Evolutionary conservation across 1,140 invertebrate genomes (phyloP).

Genomic region (Drosophila dunni): DNA sequence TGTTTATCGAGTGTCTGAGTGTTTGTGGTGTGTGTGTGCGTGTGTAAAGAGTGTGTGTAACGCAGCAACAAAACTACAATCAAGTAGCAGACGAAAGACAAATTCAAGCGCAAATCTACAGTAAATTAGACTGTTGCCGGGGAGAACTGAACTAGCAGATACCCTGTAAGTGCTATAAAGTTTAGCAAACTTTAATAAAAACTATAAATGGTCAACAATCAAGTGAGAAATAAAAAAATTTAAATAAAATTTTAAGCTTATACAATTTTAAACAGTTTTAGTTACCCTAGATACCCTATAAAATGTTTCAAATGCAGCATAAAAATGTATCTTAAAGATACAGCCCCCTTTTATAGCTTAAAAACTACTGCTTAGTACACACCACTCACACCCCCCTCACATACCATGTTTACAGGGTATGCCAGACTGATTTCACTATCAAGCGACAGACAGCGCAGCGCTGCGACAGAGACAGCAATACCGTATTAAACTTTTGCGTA

Average conservation of each 20-base stretch:
- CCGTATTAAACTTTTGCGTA: neutral
- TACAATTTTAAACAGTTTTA: no score
- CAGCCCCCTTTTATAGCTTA: no score
- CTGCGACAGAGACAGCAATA: slow-evolving; percentile 9
- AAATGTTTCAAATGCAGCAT: no score
- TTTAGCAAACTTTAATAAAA: neutral
- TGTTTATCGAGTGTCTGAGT: slow-evolving; percentile 48
- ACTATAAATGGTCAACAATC: no score
- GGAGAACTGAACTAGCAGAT: neutral
- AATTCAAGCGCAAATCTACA: slow-evolving; percentile 46
- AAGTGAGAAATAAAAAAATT: no score
- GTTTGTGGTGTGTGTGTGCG: neutral
- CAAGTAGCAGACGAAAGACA: slow-evolving; percentile 45
- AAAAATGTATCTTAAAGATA: no score
- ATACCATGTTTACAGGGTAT: slow-evolving; percentile 17
- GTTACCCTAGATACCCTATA: no score
- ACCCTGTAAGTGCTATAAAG: neutral
- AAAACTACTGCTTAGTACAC: no score
- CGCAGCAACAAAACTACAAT: slow-evolving; percentile 31
- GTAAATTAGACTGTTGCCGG: slow-evolving; percentile 18
- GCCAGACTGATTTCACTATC: slow-evolving; percentile 7
- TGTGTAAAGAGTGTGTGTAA: slow-evolving; percentile 1
- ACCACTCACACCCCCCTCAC: neutral
- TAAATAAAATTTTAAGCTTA: no score
- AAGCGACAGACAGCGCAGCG: slow-evolving; percentile 18